Conservation (phyloP, 2,888 invertebrate genomes). For the Zaprionus obscuricornis region DNA sequence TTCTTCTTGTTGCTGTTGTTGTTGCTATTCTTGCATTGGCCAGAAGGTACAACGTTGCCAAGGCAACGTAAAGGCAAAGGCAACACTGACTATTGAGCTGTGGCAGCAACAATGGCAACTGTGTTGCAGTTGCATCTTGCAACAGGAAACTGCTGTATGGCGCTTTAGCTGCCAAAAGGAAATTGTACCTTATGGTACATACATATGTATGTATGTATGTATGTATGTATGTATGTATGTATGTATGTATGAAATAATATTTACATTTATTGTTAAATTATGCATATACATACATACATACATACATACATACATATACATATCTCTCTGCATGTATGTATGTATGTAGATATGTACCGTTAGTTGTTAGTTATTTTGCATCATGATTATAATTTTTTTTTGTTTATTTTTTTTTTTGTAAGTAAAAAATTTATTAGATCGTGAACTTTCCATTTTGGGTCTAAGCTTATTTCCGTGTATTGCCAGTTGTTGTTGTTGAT, state of each 20-base stretch:
- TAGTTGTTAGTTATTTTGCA: no score
- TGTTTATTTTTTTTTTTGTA: slow-evolving; percentile 44
- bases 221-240: neutral
- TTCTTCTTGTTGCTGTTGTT: slow-evolving; percentile 25
- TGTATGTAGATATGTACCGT: no score
- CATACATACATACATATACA: neutral
- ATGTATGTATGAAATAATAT: slow-evolving; percentile 38
- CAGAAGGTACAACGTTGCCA: slow-evolving; percentile 25
- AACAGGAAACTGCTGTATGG: slow-evolving; percentile 68
- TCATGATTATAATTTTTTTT: neutral
- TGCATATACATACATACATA: slow-evolving; percentile 38
- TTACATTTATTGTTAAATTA: slow-evolving; percentile 61
- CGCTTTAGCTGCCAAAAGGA: slow-evolving; percentile 72
- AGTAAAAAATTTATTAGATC: slow-evolving; percentile 64
- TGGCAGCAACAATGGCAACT: neutral
- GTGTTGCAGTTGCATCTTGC: slow-evolving; percentile 29
- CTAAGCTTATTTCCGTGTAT: slow-evolving; percentile 57
- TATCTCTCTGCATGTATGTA: no score
- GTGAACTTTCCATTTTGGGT: slow-evolving; percentile 55
- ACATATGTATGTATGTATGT: slow-evolving; percentile 16
- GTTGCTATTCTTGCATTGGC: slow-evolving; percentile 26
- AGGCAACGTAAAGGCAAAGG: no score
- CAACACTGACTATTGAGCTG: no score
- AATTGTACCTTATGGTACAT: slow-evolving; percentile 47
- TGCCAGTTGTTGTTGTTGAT: no score